Base-by-base conservation (phyloP, 2,888 invertebrate species). In the Unio delphinus region DNA sequence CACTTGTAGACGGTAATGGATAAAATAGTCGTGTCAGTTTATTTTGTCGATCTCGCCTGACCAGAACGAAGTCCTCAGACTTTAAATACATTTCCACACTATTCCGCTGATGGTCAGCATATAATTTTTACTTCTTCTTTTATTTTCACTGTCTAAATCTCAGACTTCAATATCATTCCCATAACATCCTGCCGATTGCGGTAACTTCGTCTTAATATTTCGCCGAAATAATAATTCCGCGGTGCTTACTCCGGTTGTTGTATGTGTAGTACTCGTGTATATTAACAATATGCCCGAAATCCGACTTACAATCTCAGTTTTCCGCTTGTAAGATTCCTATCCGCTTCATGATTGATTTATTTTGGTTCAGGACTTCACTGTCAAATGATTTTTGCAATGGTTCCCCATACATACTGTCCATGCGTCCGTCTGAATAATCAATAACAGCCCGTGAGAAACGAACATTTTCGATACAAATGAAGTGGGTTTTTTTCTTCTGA, bases 211-310 rank as follows among this genome's bases (percentile, higher is more conserved):
- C 28, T 71, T n/a, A 23, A 68, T 58, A 34, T 76, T 69, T 28
- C 78, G 28, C 18, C 69, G 64, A 64, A 73, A 76, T 34, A 78
- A 7, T n/a, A 76, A 23, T 57, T 28, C 28, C 4, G 28, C 28
- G 28, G 28, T 2, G 28, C 28, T 28, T 28, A 28, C 4, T 28
- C 28, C 4, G 4, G 62, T 63, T 17, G 45, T 55, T 17, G 55
- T 7, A 28, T 74, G 71, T 2, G 66, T 61, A 17, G 72, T 72
- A 1, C 23, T 58, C 11, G 69, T 5, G 63, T 74, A 74, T 68
- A 66, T 71, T 1, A 63, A 30, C 20, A 71, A 55, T 67, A 7
- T 62, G n/a, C 23, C 70, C 23, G 23, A 23, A 30, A 7, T 70
- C 67, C 2, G 28, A 4, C 28, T 28, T 61, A 68, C 59, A 74